Conservation (phyloP, 2,888 invertebrate species). For the Callyntrura sp. region DNA sequence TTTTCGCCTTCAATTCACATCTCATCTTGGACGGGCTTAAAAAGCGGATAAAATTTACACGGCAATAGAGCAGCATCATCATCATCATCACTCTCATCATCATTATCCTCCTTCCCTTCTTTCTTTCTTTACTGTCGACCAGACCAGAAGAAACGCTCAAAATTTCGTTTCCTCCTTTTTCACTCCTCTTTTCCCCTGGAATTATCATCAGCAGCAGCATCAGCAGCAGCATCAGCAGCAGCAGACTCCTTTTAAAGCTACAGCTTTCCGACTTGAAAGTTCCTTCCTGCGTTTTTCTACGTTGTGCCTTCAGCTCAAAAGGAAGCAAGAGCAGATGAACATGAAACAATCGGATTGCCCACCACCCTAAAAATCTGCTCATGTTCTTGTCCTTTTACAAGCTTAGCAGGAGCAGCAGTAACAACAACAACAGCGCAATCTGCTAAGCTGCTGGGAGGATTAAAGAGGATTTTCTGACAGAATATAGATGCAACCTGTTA, state of each 20-base stretch:
- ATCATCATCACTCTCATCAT: constrained; percentile 9
- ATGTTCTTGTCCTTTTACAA: not conserved
- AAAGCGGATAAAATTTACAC: constrained; percentile 52
- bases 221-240: no score
- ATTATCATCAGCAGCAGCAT: no score
- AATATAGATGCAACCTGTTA: no score
- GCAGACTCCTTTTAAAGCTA: not conserved
- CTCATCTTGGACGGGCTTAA: constrained; percentile 49
- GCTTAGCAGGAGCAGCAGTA: no score
- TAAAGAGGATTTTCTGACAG: no score
- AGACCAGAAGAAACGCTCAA: no score
- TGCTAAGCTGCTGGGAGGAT: no score
- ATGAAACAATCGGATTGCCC: constrained; percentile 46
- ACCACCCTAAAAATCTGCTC: constrained; percentile 10
- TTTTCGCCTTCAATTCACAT: constrained; percentile 60
- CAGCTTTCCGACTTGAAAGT: not conserved
- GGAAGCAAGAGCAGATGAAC: not conserved
- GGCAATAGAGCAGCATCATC: not conserved
- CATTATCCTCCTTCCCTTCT: not conserved
- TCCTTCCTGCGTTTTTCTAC: not conserved
- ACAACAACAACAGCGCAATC: not conserved
- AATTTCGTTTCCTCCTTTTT: no score
- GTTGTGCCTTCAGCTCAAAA: no score
- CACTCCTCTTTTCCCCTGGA: no score
- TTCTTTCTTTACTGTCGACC: no score